These are phyloP conservation scores for Eulithis prunata DNA, from an alignment of 2,888 invertebrate species.

Conservation along the genomic window DNA sequence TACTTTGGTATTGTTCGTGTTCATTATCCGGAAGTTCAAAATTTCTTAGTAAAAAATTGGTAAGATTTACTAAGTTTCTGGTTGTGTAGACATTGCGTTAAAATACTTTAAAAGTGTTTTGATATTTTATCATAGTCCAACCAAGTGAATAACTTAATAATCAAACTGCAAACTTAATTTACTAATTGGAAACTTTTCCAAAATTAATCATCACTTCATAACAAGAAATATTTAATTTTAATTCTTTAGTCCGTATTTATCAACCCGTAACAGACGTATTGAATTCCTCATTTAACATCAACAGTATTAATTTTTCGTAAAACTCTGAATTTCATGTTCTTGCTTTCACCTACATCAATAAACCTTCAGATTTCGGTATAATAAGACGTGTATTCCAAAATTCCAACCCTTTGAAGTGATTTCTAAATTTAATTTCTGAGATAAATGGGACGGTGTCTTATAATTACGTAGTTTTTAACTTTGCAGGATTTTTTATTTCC, in stretches of 20 bases:
- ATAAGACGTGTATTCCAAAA: conserved; percentile 20
- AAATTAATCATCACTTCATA: too few species aligned
- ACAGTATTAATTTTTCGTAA: neutral
- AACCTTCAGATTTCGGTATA: conserved; percentile 2
- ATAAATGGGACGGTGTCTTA: conserved; percentile 7
- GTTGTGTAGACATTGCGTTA: too few species aligned
- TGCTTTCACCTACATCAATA: conserved; percentile 23
- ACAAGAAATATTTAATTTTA: too few species aligned
- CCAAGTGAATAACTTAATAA: too few species aligned
- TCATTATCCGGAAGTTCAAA: neutral
- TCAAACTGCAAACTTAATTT: too few species aligned
- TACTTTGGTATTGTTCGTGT: neutral
- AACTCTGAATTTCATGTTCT: conserved; percentile 12
- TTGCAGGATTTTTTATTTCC: neutral
- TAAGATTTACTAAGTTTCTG: too few species aligned
- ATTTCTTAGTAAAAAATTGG: too few species aligned
- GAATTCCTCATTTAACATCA: neutral
- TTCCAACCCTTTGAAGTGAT: conserved; percentile 21
- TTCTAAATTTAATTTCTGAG: conserved; percentile 28
- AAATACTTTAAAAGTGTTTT: too few species aligned
- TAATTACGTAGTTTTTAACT: neutral
- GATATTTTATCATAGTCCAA: too few species aligned
- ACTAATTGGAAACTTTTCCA: too few species aligned
- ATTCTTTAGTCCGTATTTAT: neutral
- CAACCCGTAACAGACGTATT: conserved; percentile 1